A percentile compares a stretch with the other conserved stretches of the same genome.
phyloP scores from a whole-genome alignment of 2,888 invertebrate genomes.

The Hylaea fasciaria region DNA sequence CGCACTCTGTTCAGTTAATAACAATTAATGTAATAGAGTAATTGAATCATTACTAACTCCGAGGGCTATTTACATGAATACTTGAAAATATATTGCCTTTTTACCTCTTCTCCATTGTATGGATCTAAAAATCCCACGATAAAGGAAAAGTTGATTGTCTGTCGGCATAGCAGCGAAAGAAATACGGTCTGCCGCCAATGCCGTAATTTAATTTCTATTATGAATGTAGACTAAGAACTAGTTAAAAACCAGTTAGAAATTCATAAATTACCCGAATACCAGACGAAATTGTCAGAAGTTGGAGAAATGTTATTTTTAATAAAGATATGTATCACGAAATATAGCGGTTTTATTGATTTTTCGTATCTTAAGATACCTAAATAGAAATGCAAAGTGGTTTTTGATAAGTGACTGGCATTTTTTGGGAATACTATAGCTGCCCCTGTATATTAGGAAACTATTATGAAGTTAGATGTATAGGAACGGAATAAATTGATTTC shows the following conservation, averaged over 20 bases:
- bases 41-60: neutral
- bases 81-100: neutral
- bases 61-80: neutral
- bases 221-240: constrained; percentile 5
- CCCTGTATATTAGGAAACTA: too few species aligned
- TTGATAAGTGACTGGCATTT: too few species aligned
- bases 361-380: neutral
- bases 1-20: too few species aligned
- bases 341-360: constrained; percentile 7
- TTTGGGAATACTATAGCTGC: too few species aligned
- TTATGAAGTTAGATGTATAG: too few species aligned
- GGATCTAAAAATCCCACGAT: constrained; percentile 19
- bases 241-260: constrained; percentile 22
- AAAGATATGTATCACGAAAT: constrained; percentile 8
- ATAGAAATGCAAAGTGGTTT: too few species aligned
- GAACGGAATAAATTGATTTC: too few species aligned
- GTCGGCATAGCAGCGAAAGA: constrained; percentile 12
- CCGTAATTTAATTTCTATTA: constrained; percentile 17
- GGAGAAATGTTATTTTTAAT: constrained; percentile 12
- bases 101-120: constrained; percentile 20
- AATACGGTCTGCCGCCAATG: constrained; percentile 1
- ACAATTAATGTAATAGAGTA: neutral
- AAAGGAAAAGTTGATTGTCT: constrained; percentile 33
- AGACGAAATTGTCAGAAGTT: constrained; percentile 8
- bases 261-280: constrained; percentile 14